Evolutionary conservation across 2,888 invertebrate genomes (phyloP).

Genomic region (Steinernema carpocapsae): DNA sequence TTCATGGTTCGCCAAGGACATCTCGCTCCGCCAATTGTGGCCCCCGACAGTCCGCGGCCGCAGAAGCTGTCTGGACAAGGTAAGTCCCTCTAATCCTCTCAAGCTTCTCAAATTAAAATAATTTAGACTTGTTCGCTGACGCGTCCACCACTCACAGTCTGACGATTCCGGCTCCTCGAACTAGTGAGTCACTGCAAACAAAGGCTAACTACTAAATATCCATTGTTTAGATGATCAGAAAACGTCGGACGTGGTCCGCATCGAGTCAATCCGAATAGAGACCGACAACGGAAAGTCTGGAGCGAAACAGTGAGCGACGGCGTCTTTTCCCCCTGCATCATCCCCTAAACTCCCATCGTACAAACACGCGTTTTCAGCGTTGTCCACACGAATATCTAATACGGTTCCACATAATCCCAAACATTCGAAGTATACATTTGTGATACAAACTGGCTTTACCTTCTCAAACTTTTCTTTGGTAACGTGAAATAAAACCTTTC

Average conservation of each 20-base stretch:
- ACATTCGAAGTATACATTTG: constrained; percentile 25
- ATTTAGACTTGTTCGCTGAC: constrained; percentile 22
- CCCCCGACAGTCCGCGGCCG: constrained; percentile 64
- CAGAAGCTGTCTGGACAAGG: constrained; percentile 48
- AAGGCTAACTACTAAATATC: background rate
- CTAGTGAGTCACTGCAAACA: constrained; percentile 1
- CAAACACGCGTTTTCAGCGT: background rate
- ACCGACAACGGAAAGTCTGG: background rate
- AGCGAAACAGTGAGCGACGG: background rate
- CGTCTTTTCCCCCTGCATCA: background rate
- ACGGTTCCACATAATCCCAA: background rate
- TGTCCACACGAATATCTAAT: constrained; percentile 3
- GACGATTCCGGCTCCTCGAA: constrained; percentile 17
- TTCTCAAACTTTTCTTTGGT: background rate
- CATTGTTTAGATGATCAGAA: constrained; percentile 20
- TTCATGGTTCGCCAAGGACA: constrained; percentile 59
- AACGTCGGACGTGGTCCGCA: constrained; percentile 10
- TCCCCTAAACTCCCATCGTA: background rate
- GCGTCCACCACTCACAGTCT: constrained; percentile 9
- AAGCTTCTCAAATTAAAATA: no score
- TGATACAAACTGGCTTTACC: constrained; percentile 9
- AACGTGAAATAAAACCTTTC: background rate
- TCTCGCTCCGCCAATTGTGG: constrained; percentile 56
- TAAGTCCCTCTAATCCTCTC: background rate
- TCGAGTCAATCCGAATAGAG: constrained; percentile 19